Conservation (phyloP, 2,888 invertebrate genomes). For the Macrophya alboannulata region DNA sequence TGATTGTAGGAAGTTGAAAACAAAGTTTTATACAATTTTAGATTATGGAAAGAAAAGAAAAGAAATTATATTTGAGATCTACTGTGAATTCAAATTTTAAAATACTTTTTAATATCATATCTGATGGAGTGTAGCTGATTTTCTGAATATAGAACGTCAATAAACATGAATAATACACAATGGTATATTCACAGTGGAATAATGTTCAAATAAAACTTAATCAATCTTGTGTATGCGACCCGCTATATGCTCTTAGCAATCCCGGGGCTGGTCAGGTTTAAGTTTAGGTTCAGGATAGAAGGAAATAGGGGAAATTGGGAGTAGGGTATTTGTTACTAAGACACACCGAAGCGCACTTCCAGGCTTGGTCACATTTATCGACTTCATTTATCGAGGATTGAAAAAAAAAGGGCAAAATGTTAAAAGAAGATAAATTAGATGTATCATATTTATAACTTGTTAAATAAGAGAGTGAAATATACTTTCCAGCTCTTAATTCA, state of each 20-base stretch:
- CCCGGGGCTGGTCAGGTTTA: constrained; percentile 62
- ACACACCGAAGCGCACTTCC: constrained; percentile 64
- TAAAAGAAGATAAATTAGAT: background rate
- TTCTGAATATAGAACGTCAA: constrained; percentile 20
- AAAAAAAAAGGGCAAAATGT: background rate
- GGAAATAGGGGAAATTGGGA: constrained; percentile 55
- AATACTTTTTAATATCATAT: background rate
- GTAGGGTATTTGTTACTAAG: constrained; percentile 57
- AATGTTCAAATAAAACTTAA: constrained; percentile 58
- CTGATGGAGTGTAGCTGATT: background rate
- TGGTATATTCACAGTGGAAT: constrained; percentile 42
- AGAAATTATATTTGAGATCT: background rate
- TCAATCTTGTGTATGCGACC: constrained; percentile 55
- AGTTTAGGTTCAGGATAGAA: background rate
- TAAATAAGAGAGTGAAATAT: background rate
- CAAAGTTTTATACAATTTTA: background rate
- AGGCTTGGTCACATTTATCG: constrained; percentile 57
- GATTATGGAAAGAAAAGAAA: background rate
- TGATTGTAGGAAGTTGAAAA: background rate
- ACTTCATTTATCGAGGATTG: background rate
- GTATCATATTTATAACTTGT: background rate
- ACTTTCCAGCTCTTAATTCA: no score
- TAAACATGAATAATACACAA: constrained; percentile 4
- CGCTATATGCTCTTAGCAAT: constrained; percentile 60
- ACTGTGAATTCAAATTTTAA: background rate